Percentiles rank a stretch among this genome's conserved stretches.
phyloP scores from a whole-genome alignment of 2,888 invertebrate species.

The Ochropleura leucogaster region DNA sequence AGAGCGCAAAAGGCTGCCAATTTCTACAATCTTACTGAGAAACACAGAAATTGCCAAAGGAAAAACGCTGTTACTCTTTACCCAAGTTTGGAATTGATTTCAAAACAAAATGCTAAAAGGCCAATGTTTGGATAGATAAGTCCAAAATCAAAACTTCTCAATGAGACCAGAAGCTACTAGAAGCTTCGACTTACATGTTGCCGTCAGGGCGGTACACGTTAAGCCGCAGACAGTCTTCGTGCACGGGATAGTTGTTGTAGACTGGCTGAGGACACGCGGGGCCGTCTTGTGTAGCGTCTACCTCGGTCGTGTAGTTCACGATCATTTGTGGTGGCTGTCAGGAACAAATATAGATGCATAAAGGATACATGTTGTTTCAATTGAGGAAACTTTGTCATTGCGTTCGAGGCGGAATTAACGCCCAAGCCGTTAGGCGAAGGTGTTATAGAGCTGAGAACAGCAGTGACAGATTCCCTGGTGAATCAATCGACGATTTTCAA shows the following conservation, averaged over 20 bases:
- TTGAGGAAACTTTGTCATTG: too few species aligned
- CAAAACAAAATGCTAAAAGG: background rate
- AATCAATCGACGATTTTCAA: too few species aligned
- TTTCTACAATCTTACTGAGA: background rate
- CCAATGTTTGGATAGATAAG: background rate
- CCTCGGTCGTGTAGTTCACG: slow-evolving; percentile 84
- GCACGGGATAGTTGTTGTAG: slow-evolving; percentile 75
- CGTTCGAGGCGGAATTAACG: too few species aligned
- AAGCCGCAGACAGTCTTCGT: slow-evolving; percentile 92
- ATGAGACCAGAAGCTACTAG: background rate
- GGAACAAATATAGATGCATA: background rate
- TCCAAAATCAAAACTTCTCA: background rate
- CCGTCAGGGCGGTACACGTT: slow-evolving; percentile 90
- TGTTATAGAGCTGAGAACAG: too few species aligned
- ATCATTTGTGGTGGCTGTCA: slow-evolving; percentile 87
- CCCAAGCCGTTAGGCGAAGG: too few species aligned
- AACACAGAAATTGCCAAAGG: background rate
- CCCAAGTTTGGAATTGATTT: background rate
- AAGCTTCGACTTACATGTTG: slow-evolving; percentile 57
- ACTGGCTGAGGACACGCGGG: slow-evolving; percentile 90
- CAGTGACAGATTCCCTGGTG: too few species aligned
- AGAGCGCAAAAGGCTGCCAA: too few species aligned
- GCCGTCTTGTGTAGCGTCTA: slow-evolving; percentile 91
- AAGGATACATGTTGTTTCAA: too few species aligned
- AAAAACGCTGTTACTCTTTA: background rate